Evolutionary conservation across 2,888 invertebrate genomes (phyloP), one percentile per base, ranked within the genome.

Genomic region (Siphonodentalium dalli): DNA sequence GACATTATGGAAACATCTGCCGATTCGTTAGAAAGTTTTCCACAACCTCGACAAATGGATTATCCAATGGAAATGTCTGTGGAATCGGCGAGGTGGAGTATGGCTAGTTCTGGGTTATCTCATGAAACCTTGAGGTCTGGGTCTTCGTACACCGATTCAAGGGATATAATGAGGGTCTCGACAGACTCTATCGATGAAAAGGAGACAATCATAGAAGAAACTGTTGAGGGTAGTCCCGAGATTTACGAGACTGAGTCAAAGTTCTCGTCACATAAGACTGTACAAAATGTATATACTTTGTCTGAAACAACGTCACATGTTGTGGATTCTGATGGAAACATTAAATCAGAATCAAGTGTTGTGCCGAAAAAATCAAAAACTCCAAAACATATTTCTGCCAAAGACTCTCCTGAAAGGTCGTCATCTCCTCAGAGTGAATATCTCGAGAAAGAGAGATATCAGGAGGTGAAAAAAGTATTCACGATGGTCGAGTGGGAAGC

Each of bases 401-500:
- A 31, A 28, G 29, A 13, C 20, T 13, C 28, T 29, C 43, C 13
- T 29, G 31, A 13, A 33, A 43, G 20, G 15, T 20, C 13, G 23
- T 5, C 3, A n/a, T n/a, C n/a, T 31, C 29, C 5, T 20, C 13
- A 8, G n/a, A 15, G 9, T n/a, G n/a, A n/a, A 28, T 68, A 62
- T 50, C 42, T 69, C n/a, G 28, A 62, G 5, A 65, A 64, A 58
- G 69, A 68, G 23, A 74, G 72, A 9, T 76, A 76, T 63, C 68
- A 71, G 43, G 74, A 74, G 50, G 65, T 59, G 41, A 76, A 75
- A 49, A 74, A 74, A 50, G 71, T 76, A 33, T 76, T 62, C 52
- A 75, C 74, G 15, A 76, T 76, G 76, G 65, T 69, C n/a, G 76
- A 76, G 55, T 74, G 74, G 74, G 76, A 76, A 61, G 76, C 69